These are phyloP conservation scores for Harpegnathos saltator DNA, from an alignment of 1,140 invertebrate species.

Conservation along the genomic window DNA sequence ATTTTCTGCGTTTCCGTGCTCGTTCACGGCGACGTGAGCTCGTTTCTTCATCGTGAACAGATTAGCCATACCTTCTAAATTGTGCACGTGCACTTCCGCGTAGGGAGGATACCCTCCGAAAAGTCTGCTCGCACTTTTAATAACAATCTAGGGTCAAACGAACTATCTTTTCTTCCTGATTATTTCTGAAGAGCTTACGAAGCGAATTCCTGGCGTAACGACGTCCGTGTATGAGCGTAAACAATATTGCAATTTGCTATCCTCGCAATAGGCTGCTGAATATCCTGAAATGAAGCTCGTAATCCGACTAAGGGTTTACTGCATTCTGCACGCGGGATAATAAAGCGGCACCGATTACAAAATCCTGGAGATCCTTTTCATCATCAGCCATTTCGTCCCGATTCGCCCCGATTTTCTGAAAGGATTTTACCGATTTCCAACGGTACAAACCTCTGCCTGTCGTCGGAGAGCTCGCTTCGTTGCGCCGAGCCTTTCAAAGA, in stretches of 20 bases:
- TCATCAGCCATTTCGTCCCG: neutral
- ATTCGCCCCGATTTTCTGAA: neutral
- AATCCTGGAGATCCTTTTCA: slow-evolving; percentile 1
- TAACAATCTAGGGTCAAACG: no score
- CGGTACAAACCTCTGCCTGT: neutral
- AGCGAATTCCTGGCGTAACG: no score
- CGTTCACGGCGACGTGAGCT: no score
- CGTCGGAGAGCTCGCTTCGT: neutral
- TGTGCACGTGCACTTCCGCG: no score
- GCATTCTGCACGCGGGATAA: neutral
- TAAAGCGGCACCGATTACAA: neutral
- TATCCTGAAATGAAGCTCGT: neutral
- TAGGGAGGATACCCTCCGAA: no score
- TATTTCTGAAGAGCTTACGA: no score
- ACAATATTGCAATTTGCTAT: neutral
- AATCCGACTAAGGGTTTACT: neutral
- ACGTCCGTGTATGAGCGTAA: neutral
- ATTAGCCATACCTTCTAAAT: no score
- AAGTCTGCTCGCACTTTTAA: no score
- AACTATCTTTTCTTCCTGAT: no score
- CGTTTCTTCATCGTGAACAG: no score
- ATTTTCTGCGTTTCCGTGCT: no score
- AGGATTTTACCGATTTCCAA: neutral
- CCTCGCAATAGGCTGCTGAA: no score
- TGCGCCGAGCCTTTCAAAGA: slow-evolving; percentile 4